A percentile compares a stretch with the other conserved stretches of the same genome.
Conservation (phyloP, 2,888 invertebrate species). For the Seladonia tumulorum region DNA sequence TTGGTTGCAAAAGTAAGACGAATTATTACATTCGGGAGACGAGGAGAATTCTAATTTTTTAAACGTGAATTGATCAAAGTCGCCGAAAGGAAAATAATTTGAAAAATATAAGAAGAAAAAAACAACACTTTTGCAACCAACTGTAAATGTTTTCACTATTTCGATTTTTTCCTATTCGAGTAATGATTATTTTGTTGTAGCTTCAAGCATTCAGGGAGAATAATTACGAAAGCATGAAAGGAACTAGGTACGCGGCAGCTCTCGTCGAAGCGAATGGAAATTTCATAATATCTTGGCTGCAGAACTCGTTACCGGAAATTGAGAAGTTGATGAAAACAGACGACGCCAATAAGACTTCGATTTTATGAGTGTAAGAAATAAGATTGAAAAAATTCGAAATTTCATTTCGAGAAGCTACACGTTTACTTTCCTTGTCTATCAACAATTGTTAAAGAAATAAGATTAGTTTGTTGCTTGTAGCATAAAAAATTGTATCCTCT, state of each 20-base stretch:
- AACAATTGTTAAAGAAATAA: neutral
- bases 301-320: constrained; percentile 71
- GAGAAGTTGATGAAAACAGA: constrained; percentile 65
- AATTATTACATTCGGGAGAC: neutral
- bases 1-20: neutral
- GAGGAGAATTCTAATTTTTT: too few species aligned
- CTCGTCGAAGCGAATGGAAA: constrained; percentile 77
- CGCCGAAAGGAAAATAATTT: neutral
- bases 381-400: neutral
- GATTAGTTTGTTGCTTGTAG: neutral
- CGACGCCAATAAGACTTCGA: neutral
- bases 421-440: neutral
- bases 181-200: constrained; percentile 58
- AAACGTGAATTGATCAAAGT: too few species aligned
- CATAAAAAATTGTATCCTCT: neutral
- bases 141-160: neutral
- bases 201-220: constrained; percentile 75
- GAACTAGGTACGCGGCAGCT: constrained; percentile 73
- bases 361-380: neutral
- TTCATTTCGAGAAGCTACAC: neutral
- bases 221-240: constrained; percentile 76
- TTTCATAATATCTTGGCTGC: constrained; percentile 75
- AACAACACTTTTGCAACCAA: neutral
- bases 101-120: neutral
- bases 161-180: neutral